Evolutionary conservation across 1,140 invertebrate genomes (phyloP).

Genomic region (Musca vetustissima): DNA sequence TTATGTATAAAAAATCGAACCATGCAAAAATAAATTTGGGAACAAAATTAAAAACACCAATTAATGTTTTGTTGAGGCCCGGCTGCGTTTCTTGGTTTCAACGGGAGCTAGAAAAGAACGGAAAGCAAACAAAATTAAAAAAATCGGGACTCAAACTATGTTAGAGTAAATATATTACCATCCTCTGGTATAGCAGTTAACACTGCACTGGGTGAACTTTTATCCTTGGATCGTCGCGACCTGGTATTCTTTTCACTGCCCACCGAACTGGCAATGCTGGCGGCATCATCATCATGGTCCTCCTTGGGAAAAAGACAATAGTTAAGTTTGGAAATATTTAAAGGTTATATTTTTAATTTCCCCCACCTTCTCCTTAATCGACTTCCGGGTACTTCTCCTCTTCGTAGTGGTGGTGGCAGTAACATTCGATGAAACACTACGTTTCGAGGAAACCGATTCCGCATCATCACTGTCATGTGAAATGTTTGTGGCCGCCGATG

Average conservation of each 20-base stretch:
- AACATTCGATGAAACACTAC: conserved; percentile 12
- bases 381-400: conserved; percentile 27
- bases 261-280: conserved; percentile 29
- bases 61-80: background rate
- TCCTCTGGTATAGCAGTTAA: conserved; percentile 29
- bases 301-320: conserved; percentile 27
- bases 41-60: background rate
- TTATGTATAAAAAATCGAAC: conserved; percentile 5
- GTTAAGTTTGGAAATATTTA: background rate
- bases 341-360: background rate
- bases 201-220: conserved; percentile 25
- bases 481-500: conserved; percentile 11
- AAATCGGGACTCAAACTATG: too few species aligned
- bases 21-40: background rate
- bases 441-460: conserved; percentile 28
- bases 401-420: background rate
- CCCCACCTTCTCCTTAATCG: conserved; percentile 27
- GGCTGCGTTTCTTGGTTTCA: conserved; percentile 13
- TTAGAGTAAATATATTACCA: too few species aligned
- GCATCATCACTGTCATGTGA: conserved; percentile 26
- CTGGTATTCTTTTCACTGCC: conserved; percentile 18
- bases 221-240: conserved; percentile 22
- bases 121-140: background rate
- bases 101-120: background rate
- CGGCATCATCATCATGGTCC: conserved; percentile 27